Evolutionary conservation across 2,113 vertebrate genomes (phyloP), one percentile per base, ranked within the genome.

Genomic region (Apodemus sylvaticus): DNA sequence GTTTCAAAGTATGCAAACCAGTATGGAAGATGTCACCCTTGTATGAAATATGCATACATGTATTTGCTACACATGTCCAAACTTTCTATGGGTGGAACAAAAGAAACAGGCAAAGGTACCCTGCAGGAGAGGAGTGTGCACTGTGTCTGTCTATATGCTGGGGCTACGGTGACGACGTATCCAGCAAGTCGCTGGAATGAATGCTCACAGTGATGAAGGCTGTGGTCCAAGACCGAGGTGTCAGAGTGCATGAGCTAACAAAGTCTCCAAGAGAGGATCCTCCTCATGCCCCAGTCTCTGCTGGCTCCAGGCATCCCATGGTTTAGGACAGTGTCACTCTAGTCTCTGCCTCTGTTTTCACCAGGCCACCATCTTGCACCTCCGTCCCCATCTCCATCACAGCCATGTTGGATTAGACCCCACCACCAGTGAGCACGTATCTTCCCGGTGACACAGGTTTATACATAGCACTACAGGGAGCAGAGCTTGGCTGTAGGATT

Each of bases 181-280:
- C 64, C 0, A 6, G 14, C 11, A 16, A 36, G 22, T 1, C 68
- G 24, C 77, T 55, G 31, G 51, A 74, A 89, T 5, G 34, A 31
- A 13, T 31, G 1, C 42, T 45, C 24, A 36, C 0, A 4, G n/a
- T 26, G 36, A 62, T 51, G 68, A 82, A 82, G 79, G 11, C 36
- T 34, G 0, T 7, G 74, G 48, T 68, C 24, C 76, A 71, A 93
- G 53, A 29, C 22, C 29, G 39, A 82, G 51, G 55, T 36, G n/a
- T 68, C 8, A 11, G 29, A 29, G 42, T 6, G 1, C 42, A 4
- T 0, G 4, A 60, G 70, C 73, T 60, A 60, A 24, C 0, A 6
- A 12, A 68, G 36, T 31, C 22, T 36, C 70, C 31, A 5, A 20
- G 13, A 5, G 0, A 29, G 39, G 48, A 34, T 9, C 9, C 34